phyloP scores from a whole-genome alignment of 2,797 vertebrate genomes.

The Gobio occitaniae region DNA sequence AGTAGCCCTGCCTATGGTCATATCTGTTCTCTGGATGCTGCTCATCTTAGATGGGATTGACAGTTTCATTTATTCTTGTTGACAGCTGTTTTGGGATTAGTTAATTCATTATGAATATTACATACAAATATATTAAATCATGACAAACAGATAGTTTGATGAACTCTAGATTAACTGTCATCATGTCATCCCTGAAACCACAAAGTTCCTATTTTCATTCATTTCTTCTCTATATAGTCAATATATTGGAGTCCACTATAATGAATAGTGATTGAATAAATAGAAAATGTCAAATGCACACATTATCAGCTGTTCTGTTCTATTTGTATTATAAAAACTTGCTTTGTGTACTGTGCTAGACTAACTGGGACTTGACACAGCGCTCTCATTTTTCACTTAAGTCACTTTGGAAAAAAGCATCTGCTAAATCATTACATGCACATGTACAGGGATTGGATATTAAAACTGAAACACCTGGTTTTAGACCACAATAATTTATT shows the following conservation, averaged over 20 bases:
- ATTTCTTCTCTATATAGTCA: background rate
- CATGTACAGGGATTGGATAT: background rate
- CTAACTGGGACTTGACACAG: background rate
- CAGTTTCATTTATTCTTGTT: background rate
- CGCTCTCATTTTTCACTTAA: background rate
- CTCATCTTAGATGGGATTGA: background rate
- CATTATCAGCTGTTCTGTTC: constrained; percentile 14
- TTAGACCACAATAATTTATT: background rate
- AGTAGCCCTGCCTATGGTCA: background rate
- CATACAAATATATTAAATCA: background rate
- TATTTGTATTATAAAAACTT: background rate
- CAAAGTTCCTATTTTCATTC: background rate
- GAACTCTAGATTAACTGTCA: background rate
- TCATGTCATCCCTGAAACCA: background rate
- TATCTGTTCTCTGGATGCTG: background rate
- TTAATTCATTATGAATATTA: background rate
- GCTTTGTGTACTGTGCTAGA: background rate
- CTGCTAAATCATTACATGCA: background rate
- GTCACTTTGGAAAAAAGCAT: background rate
- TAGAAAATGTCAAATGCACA: background rate
- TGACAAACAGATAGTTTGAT: background rate
- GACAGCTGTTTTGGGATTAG: background rate
- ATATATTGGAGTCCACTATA: background rate
- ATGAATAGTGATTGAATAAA: background rate
- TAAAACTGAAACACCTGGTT: background rate